Evolutionary conservation across 2,797 vertebrate species (phyloP).

Genomic region (Adrianichthys oophorus): DNA sequence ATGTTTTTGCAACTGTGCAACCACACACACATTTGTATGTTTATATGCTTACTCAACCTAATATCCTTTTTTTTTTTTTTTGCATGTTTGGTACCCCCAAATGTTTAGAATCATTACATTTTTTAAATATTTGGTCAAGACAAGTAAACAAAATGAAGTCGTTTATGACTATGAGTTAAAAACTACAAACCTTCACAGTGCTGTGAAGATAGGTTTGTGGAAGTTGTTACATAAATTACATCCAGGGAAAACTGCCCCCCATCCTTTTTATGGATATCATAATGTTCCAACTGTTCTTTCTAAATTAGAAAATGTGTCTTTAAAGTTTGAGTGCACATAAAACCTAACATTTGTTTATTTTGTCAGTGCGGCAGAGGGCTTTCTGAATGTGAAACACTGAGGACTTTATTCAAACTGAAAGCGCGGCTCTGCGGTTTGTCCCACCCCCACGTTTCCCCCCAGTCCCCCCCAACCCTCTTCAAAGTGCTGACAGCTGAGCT

Average conservation of each 20-base stretch:
- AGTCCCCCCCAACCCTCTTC: slow-evolving; percentile 1
- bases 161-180: too few relatives aligned
- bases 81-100: too few relatives aligned
- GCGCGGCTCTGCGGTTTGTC: slow-evolving; percentile 44
- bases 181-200: too few relatives aligned
- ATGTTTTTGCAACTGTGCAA: too few relatives aligned
- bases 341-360: slow-evolving; percentile 68
- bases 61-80: too few relatives aligned
- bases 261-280: slow-evolving; percentile 27
- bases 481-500: slow-evolving; percentile 38
- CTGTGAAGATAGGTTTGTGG: background rate
- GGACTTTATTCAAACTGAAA: slow-evolving; percentile 66
- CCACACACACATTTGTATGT: too few relatives aligned
- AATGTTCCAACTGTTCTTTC: slow-evolving; percentile 47
- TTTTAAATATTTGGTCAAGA: too few relatives aligned
- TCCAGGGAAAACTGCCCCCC: background rate
- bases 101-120: too few relatives aligned
- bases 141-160: too few relatives aligned
- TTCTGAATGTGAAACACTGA: slow-evolving; percentile 64
- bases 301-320: slow-evolving; percentile 61
- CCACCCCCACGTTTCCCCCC: slow-evolving; percentile 28
- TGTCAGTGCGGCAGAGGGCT: slow-evolving; percentile 56
- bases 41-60: too few relatives aligned
- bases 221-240: background rate
- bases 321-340: slow-evolving; percentile 58